Evolutionary conservation across 2,113 vertebrate species (phyloP).

Genomic region (Corydoras sp.): DNA sequence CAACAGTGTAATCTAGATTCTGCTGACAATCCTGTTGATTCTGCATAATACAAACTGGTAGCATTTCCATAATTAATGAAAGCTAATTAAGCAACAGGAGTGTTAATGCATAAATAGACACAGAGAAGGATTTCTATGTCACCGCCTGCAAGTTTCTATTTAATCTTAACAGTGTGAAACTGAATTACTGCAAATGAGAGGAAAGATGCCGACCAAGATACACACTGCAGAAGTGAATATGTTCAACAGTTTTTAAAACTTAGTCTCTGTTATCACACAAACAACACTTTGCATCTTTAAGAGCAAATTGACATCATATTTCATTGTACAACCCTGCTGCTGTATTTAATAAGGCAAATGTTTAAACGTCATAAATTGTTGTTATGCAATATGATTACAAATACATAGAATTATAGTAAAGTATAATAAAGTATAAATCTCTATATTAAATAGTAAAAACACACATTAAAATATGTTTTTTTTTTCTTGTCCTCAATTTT

Average conservation of each 20-base stretch:
- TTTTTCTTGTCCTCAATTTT: too few relatives aligned
- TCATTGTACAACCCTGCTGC: too few relatives aligned
- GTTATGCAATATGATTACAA: too few relatives aligned
- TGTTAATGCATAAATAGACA: constrained; percentile 20
- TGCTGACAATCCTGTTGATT: constrained; percentile 10
- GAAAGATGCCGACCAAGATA: background rate
- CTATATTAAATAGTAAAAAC: too few relatives aligned
- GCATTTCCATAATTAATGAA: constrained; percentile 33
- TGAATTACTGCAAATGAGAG: background rate
- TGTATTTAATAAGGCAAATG: too few relatives aligned
- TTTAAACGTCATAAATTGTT: too few relatives aligned
- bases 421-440: too few relatives aligned
- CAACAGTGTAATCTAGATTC: background rate
- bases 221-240: constrained; percentile 1
- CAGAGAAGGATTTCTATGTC: constrained; percentile 24
- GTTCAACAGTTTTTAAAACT: constrained; percentile 5
- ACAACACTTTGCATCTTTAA: too few relatives aligned
- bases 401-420: too few relatives aligned
- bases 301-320: too few relatives aligned
- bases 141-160: constrained; percentile 32
- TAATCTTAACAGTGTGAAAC: constrained; percentile 35
- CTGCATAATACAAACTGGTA: constrained; percentile 20
- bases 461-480: too few relatives aligned
- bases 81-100: constrained; percentile 32
- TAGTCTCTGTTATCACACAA: background rate